A percentile compares a stretch with the other conserved stretches of the same genome.
phyloP scores from a whole-genome alignment of 1,140 invertebrate genomes.

The Potamilus streckersoni region DNA sequence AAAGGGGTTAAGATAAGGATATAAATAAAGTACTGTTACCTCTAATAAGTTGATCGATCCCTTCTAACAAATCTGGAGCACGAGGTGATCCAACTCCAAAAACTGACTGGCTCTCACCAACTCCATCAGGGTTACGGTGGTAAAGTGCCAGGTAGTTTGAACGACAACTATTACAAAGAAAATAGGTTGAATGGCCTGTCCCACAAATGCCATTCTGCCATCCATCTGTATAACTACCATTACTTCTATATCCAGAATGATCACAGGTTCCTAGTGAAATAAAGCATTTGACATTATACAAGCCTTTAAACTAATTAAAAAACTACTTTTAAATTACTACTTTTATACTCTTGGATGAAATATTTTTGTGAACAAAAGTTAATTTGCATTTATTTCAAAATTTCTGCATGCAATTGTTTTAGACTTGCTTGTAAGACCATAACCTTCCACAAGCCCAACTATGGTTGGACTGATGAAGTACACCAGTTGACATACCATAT shows the following conservation, averaged over 20 bases:
- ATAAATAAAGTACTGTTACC: conserved; percentile 4
- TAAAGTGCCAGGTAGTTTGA: conserved; percentile 65
- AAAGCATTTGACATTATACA: no score
- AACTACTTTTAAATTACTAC: no score
- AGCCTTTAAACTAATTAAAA: no score
- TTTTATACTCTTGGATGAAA: no score
- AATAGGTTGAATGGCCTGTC: conserved; percentile 64
- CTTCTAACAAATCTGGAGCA: conserved; percentile 47
- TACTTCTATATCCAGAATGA: conserved; percentile 58
- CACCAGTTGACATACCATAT: no score
- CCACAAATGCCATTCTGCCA: conserved; percentile 62
- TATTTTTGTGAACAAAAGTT: no score
- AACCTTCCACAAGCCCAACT: no score
- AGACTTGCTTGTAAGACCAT: no score
- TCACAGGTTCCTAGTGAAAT: conserved; percentile 49
- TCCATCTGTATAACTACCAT: conserved; percentile 54
- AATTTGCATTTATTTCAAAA: no score
- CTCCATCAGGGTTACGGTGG: neutral
- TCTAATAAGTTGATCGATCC: conserved; percentile 17
- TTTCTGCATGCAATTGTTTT: no score
- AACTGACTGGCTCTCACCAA: conserved; percentile 2
- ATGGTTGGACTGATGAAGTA: no score
- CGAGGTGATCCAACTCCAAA: neutral
- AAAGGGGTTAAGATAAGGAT: neutral
- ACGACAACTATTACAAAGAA: conserved; percentile 71